phyloP scores from a whole-genome alignment of 2,888 invertebrate genomes.

The Maniola hyperantus region DNA sequence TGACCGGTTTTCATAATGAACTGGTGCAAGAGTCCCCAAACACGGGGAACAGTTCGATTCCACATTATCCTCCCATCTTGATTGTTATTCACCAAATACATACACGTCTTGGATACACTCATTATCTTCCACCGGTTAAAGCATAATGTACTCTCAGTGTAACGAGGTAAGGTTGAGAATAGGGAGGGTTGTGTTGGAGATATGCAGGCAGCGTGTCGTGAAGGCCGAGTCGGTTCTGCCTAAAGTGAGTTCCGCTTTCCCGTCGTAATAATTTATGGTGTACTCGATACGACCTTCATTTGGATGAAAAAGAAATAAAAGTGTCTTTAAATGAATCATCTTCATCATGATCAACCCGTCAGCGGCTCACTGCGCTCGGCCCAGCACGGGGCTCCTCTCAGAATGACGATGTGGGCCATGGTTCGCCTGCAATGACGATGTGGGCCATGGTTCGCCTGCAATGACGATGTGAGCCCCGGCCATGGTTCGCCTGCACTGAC shows the following conservation, averaged over 20 bases:
- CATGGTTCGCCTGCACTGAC: no score
- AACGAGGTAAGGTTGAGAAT: background rate
- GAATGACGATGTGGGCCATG: no score
- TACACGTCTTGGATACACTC: slow-evolving; percentile 24
- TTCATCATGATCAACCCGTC: no score
- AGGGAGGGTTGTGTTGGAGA: background rate
- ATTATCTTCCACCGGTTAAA: background rate
- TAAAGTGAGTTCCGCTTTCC: slow-evolving; percentile 37
- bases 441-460: no score
- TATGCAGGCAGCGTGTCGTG: slow-evolving; percentile 33
- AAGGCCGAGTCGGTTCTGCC: slow-evolving; percentile 36
- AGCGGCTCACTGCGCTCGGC: no score
- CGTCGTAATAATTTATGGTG: slow-evolving; percentile 13
- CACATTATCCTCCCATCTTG: slow-evolving; percentile 30
- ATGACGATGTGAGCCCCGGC: no score
- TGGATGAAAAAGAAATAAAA: slow-evolving; percentile 14
- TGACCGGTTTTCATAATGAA: background rate
- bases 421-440: no score
- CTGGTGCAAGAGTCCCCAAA: slow-evolving; percentile 20
- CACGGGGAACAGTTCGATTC: slow-evolving; percentile 29
- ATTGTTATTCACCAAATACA: slow-evolving; percentile 35
- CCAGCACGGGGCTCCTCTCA: no score
- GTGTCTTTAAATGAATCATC: background rate
- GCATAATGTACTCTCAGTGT: slow-evolving; percentile 3
- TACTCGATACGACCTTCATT: slow-evolving; percentile 15